phyloP scores from a whole-genome alignment of 1,140 invertebrate species.

The Artemia franciscana region DNA sequence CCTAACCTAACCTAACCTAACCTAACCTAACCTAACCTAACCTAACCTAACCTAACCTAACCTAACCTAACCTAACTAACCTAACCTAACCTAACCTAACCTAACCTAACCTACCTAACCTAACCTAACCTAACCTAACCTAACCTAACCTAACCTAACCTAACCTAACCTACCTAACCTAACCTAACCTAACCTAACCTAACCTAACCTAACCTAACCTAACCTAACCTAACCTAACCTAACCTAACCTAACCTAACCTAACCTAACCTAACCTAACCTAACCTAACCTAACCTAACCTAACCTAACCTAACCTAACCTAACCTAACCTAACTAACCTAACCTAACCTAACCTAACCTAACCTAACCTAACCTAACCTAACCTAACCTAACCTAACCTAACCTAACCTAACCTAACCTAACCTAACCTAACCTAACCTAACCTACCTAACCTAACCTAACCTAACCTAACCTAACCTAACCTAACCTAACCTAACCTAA shows the following conservation, averaged over 20 bases:
- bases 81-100: slow-evolving; percentile 17
- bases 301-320: slow-evolving; percentile 11
- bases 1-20: background rate
- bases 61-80: slow-evolving; percentile 17
- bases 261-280: slow-evolving; percentile 11
- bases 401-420: slow-evolving; percentile 16
- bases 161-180: too few species aligned
- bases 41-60: slow-evolving; percentile 9
- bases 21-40: background rate
- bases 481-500: slow-evolving; percentile 16
- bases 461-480: slow-evolving; percentile 15
- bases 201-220: slow-evolving; percentile 16
- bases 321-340: slow-evolving; percentile 12
- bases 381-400: slow-evolving; percentile 17
- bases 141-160: slow-evolving; percentile 15
- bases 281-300: slow-evolving; percentile 11
- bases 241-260: slow-evolving; percentile 13
- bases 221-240: slow-evolving; percentile 14
- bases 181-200: slow-evolving; percentile 17
- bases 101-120: too few species aligned
- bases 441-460: slow-evolving; percentile 18
- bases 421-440: slow-evolving; percentile 11
- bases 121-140: slow-evolving; percentile 18
- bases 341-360: slow-evolving; percentile 12
- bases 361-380: slow-evolving; percentile 16